Evolutionary conservation across 1,140 invertebrate genomes (phyloP), one percentile per base, ranked within the genome.

Genomic region (Microplitis demolitor): DNA sequence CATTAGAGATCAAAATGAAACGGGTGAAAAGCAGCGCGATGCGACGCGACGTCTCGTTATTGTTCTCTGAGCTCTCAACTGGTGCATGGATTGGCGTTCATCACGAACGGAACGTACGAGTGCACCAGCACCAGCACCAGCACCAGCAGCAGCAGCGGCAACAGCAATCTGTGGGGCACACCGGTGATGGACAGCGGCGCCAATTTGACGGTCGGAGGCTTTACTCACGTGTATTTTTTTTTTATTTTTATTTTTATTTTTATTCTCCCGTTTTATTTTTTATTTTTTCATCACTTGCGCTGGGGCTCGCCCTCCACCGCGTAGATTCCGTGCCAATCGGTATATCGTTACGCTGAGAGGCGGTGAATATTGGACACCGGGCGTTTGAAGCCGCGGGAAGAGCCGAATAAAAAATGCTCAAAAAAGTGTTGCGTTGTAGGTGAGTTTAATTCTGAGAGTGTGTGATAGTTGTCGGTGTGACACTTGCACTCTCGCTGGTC

Each of bases 171-270:
- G 76, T 73, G 77, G 76, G 76, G 76, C 80, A 79, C 82, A 81
- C 79, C 82, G 79, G 78, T 86, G 86, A 87, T 87, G 85, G 84
- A 85, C 85, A 86, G 84, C 85, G 85, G 85, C 85, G 85, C 85
- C 85, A 85, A 87, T 86, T 86, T 86, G 85, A 85, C 84, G 85
- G 79, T 87, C 80, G 77, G 81, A 80, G 79, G 83, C 80, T 79
- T 77, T 78, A 78, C 70, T 74, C 78, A 77, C 81, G 80, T 78
- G 76, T 74, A 71, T 69, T 69, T 77, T 74, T 77, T 74, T 78
- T 79, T 81, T 77, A 78, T 79, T 79, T 70, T 58, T 63, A 39
- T 72, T 72, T 60, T 58, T 64, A 64, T 64, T 33, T 4, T 50
- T 50, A 34, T 39, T 66, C 31, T 66, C 67, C 50, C 51, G 39